A percentile compares a stretch with the other conserved stretches of the same genome.
Evolutionary conservation across 2,113 vertebrate species (phyloP).

Genomic region (Tyrannus savana): DNA sequence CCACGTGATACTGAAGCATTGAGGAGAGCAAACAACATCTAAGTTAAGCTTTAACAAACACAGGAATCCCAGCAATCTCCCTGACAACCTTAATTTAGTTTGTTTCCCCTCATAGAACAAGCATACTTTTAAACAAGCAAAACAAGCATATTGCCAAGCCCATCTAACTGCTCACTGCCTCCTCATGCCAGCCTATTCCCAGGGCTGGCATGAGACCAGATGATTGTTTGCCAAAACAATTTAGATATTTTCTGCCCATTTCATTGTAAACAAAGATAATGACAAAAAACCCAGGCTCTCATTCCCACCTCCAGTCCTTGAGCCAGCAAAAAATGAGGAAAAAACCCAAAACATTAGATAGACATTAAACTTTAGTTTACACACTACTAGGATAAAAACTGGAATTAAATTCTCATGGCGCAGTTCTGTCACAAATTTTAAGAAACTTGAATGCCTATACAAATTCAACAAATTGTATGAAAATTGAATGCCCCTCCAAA

Average conservation of each 20-base stretch:
- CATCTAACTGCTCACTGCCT: neutral
- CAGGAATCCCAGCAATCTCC: constrained; percentile 12
- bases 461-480: neutral
- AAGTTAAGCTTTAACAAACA: neutral
- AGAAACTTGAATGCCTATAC: neutral
- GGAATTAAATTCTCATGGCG: neutral
- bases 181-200: constrained; percentile 18
- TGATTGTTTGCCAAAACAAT: constrained; percentile 37
- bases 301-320: neutral
- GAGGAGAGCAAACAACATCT: neutral
- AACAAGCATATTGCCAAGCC: neutral
- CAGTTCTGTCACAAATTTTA: neutral
- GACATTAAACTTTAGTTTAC: neutral
- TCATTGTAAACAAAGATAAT: neutral
- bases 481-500: neutral
- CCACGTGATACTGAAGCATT: neutral
- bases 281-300: neutral
- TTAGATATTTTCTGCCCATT: neutral
- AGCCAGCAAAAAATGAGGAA: neutral
- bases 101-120: neutral
- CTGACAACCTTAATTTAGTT: constrained; percentile 18
- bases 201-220: neutral
- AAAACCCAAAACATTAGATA: neutral
- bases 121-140: constrained; percentile 7
- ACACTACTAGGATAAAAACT: neutral